Conservation (phyloP, 2,113 vertebrate genomes). For the Rhagologus leucostigma region DNA sequence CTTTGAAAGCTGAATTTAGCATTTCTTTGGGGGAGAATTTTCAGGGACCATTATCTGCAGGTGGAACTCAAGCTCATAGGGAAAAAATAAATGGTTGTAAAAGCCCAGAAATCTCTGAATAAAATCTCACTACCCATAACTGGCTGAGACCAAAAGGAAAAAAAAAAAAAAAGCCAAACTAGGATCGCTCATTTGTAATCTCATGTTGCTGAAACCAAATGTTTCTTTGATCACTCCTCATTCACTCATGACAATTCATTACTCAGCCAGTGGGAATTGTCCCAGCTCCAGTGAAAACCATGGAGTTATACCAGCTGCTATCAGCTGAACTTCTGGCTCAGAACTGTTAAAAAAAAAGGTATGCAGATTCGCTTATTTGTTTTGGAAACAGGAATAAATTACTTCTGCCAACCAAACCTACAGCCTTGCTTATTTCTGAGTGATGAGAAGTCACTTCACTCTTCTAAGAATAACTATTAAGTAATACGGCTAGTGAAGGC, state of each 20-base stretch:
- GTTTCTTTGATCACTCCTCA: neutral
- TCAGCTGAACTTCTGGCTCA: neutral
- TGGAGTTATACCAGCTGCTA: neutral
- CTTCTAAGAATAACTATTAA: neutral
- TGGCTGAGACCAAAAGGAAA: neutral
- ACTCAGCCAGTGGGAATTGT: neutral
- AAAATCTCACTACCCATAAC: neutral
- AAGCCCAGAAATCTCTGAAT: neutral
- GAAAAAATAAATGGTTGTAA: neutral
- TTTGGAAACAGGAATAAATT: neutral
- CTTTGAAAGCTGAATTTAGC: neutral
- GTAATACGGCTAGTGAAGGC: neutral
- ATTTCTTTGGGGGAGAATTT: neutral
- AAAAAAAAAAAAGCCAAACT: accelerated
- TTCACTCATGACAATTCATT: neutral
- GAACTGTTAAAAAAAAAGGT: neutral
- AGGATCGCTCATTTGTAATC: neutral
- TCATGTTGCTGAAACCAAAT: neutral
- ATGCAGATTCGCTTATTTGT: neutral
- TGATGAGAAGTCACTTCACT: neutral
- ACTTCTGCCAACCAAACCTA: neutral
- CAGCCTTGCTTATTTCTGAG: neutral
- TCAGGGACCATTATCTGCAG: neutral
- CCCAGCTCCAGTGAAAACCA: neutral
- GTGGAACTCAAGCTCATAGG: neutral